phyloP scores from a whole-genome alignment of 2,888 invertebrate species.

The Clunio marinus region DNA sequence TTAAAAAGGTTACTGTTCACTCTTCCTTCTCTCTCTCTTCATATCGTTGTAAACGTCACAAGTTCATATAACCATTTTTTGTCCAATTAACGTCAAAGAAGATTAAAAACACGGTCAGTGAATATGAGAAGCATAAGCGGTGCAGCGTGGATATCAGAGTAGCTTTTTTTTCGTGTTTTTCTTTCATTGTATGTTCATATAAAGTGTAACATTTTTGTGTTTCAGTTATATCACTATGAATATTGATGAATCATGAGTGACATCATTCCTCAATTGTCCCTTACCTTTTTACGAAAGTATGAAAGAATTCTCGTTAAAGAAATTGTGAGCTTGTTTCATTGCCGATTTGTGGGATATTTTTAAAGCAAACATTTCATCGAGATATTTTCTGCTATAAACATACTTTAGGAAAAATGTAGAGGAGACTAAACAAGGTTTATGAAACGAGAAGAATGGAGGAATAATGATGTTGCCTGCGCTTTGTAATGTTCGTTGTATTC shows the following conservation, averaged over 20 bases:
- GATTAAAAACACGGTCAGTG: neutral
- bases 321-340: neutral
- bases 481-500: too few species aligned
- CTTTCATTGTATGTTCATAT: neutral
- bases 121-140: constrained; percentile 18
- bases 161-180: neutral
- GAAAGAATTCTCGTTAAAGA: neutral
- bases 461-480: neutral
- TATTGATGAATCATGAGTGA: too few species aligned
- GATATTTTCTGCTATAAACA: neutral
- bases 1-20: neutral
- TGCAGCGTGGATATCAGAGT: neutral
- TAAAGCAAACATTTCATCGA: neutral
- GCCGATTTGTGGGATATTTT: neutral
- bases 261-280: too few species aligned
- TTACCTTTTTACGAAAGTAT: too few species aligned
- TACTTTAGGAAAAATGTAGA: neutral
- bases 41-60: neutral
- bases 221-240: too few species aligned
- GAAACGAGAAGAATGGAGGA: neutral
- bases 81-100: constrained; percentile 38
- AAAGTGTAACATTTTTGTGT: too few species aligned
- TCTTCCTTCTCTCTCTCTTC: neutral
- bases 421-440: neutral
- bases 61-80: constrained; percentile 29